Evolutionary conservation across 2,797 vertebrate genomes (phyloP), one percentile per base, ranked within the genome.

Genomic region (Lophius americanus): DNA sequence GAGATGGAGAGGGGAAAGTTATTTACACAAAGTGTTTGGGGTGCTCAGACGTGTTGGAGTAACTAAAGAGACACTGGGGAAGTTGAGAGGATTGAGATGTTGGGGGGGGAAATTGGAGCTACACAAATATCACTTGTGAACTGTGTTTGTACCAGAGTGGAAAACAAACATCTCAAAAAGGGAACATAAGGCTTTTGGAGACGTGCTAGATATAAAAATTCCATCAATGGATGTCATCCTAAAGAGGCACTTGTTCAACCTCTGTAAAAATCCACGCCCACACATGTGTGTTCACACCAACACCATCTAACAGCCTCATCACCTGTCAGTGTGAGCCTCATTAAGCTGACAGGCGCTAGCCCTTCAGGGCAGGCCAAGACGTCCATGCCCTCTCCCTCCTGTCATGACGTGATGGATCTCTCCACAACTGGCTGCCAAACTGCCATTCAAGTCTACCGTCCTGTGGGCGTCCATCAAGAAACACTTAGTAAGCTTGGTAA

Each of bases 371-470:
- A 86, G 86, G 83, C 79, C 85, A 70, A 77, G 74, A 84, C 78
- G 86, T 90, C 89, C 87, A 73, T 70, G 84, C 70, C 83, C 83
- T 85, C 86, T 87, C 88, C 76, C 69, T 82, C 70, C 82, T 89
- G 88, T 89, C 91, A 85, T 58, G 71, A 65, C 82, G 78, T 90
- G 92, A 93, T 86, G 85, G 91, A 92, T 93, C 86, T 87, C 85
- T 87, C 81, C 81, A 75, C 80, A 68, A 58, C 73, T 74, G 87
- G 86, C 80, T 91, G 87, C 87, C 86, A 89, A 90, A 64, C 84
- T 91, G 91, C 88, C 92, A 91, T 68, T 92, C 91, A 89, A 43
- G 64, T 77, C 74, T 81, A 73, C 86, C 86, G 78, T 85, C 78
- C 82, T 75, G 81, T 84, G 83, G 87, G 83, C 80, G 67, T 89